Evolutionary conservation across 1,140 invertebrate species (phyloP).

Genomic region (Calliphora vicina): DNA sequence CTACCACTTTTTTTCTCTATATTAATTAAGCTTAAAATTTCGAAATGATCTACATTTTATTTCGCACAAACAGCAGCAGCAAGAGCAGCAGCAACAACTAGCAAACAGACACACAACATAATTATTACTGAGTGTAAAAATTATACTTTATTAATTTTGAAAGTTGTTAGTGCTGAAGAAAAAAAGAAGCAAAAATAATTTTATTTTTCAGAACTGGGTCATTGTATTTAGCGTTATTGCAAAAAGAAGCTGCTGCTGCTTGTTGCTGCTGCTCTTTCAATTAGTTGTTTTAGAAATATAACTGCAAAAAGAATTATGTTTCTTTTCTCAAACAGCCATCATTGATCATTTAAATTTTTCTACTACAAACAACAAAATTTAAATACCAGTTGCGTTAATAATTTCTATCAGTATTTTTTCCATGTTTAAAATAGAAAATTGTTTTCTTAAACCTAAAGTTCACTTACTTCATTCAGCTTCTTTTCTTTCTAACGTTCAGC

Average conservation of each 20-base stretch:
- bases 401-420: too few relatives aligned
- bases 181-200: too few relatives aligned
- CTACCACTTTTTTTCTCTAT: neutral
- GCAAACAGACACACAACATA: too few relatives aligned
- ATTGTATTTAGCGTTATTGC: neutral
- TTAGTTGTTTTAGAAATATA: neutral
- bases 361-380: neutral
- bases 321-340: neutral
- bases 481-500: neutral
- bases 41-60: neutral
- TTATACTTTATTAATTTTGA: conserved; percentile 10
- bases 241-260: too few relatives aligned
- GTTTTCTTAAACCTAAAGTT: neutral
- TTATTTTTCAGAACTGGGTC: conserved; percentile 15
- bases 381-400: neutral
- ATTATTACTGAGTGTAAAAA: too few relatives aligned
- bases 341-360: neutral
- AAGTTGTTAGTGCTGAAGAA: neutral
- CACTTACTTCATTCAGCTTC: neutral
- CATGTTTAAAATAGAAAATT: neutral
- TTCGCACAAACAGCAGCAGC: neutral
- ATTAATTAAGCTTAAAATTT: neutral
- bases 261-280: neutral
- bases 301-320: neutral
- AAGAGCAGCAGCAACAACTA: too few relatives aligned